Conservation (phyloP, 1,140 invertebrate genomes). For the Trachymyrmex septentrionalis region DNA sequence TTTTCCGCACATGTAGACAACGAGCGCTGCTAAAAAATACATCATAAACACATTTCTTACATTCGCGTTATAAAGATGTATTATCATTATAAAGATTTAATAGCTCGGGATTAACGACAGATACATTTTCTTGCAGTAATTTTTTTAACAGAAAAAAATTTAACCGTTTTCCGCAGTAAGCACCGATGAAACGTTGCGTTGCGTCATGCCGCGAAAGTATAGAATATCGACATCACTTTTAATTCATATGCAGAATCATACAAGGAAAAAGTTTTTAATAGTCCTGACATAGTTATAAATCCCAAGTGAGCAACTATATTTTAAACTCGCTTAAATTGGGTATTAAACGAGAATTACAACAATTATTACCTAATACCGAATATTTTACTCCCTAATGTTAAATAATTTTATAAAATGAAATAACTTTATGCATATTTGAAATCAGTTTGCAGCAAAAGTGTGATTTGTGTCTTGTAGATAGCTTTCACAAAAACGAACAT, state of each 20-base stretch:
- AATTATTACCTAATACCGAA: constrained; percentile 27
- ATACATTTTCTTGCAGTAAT: constrained; percentile 27
- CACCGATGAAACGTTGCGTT: constrained; percentile 48
- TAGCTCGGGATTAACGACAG: constrained; percentile 18
- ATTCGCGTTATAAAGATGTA: constrained; percentile 24
- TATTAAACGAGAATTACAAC: not conserved
- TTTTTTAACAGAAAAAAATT: constrained; percentile 40
- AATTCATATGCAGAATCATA: constrained; percentile 26
- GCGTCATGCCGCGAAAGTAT: constrained; percentile 53
- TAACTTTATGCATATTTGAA: not conserved
- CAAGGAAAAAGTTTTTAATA: constrained; percentile 39
- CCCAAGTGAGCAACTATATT: not conserved
- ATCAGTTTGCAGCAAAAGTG: not conserved
- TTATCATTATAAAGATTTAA: constrained; percentile 41
- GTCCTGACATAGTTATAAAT: constrained; percentile 6
- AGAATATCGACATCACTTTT: constrained; percentile 46
- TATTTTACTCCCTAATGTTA: not conserved
- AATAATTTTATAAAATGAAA: constrained; percentile 21
- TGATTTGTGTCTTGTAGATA: not conserved
- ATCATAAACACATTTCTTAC: not conserved
- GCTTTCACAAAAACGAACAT: not conserved
- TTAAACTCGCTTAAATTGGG: not conserved
- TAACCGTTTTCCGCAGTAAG: constrained; percentile 7
- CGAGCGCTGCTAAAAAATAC: not conserved
- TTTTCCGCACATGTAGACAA: not conserved